These are phyloP conservation scores for Tholera decimalis DNA, from an alignment of 2,888 invertebrate species.

Conservation along the genomic window DNA sequence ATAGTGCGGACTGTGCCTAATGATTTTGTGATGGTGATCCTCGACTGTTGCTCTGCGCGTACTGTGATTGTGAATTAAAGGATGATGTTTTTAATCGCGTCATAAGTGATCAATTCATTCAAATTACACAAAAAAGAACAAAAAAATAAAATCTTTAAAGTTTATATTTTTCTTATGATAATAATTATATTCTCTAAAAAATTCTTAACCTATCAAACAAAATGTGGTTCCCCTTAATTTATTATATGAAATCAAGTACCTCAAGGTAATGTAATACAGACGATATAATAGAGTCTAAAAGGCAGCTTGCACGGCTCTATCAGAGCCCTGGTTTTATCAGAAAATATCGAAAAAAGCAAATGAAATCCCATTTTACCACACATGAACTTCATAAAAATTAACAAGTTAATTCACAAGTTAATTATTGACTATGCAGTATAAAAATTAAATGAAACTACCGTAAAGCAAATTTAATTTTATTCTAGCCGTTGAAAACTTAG, in stretches of 20 bases:
- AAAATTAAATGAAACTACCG: too few species aligned
- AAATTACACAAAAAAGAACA: background rate
- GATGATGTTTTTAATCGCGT: slow-evolving; percentile 7
- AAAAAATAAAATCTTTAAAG: background rate
- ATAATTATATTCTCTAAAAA: background rate
- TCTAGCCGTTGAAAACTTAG: background rate
- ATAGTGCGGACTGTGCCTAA: slow-evolving; percentile 69
- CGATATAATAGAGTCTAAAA: background rate
- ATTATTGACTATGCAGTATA: too few species aligned
- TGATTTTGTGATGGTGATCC: slow-evolving; percentile 45
- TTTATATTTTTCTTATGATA: background rate
- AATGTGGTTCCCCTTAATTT: background rate
- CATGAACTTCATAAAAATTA: too few species aligned
- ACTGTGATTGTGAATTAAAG: slow-evolving; percentile 47
- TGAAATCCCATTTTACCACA: too few species aligned
- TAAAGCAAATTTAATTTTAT: too few species aligned
- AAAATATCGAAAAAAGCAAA: background rate
- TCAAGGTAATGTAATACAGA: background rate
- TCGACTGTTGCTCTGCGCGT: slow-evolving; percentile 2
- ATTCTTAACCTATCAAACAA: background rate
- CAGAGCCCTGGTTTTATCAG: background rate
- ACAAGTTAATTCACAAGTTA: too few species aligned
- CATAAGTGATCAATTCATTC: slow-evolving; percentile 5
- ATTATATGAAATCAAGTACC: background rate
- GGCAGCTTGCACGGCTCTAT: background rate